Base-by-base conservation (phyloP, 2,113 vertebrate species). In the Cyphomyrus plagiostoma region DNA sequence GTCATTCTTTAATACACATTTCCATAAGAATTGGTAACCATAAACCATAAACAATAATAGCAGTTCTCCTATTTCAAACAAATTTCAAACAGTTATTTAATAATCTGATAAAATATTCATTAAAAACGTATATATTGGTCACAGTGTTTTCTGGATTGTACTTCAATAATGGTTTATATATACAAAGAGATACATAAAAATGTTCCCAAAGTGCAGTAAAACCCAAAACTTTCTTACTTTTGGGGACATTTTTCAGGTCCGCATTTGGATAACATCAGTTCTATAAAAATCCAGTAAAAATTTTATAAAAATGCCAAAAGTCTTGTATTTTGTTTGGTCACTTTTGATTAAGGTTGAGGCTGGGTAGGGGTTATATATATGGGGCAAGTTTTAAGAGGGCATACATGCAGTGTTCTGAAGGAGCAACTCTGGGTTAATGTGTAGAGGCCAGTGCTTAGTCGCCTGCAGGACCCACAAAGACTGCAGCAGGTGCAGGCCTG, bases 401-500 rank as follows among this genome's bases (percentile, higher is more conserved):
- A 82, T 10, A 23, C n/a, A 17, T 19, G 26, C 30, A 52, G 30
- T 62, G 39, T 58, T 17, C 80, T 89, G 46, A 23, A 62, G 50
- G 50, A 56, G 86, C 26, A 19, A 8, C 74, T 4, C 74, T 77
- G 48, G 77, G 87, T 88, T 88, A 62, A 80, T 89, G 80, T 89
- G 45, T 86, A 70, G 35, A 89, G 80, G 21, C 35, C 52, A 26
- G 35, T n/a, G 35, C 17, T 30, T 66, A 46, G 30, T 53, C 4
- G 53, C 39, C 87, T 85, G 82, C 49, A 86, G 15, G 23, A n/a
- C 80, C 30, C 85, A 84, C 42, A 84, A 86, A 70, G 87, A 42
- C 45, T 26, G n/a, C 46, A 86, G 88, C 90, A 90, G 90, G 88
- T 90, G 90, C 88, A 52, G 45, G 17, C 23, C 26, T 19, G 83